Percentiles rank a stretch among this genome's conserved stretches.
Evolutionary conservation across 1,140 invertebrate species (phyloP).

Genomic region (Melitaea cinxia): DNA sequence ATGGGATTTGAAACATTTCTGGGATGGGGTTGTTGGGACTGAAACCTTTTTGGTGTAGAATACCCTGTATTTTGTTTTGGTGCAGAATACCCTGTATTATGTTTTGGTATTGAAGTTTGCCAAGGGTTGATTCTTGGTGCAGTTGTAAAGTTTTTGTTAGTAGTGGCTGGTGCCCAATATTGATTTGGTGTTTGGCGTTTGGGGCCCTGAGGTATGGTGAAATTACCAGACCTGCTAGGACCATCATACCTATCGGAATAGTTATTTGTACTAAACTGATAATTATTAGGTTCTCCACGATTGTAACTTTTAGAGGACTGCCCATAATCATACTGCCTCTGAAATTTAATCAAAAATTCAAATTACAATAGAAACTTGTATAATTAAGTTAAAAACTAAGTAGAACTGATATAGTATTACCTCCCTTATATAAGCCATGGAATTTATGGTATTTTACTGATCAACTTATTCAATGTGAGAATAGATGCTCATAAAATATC

Average conservation of each 20-base stretch:
- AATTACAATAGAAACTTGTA: constrained; percentile 4
- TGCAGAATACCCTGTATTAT: neutral
- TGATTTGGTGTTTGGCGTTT: constrained; percentile 35
- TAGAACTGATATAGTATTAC: neutral
- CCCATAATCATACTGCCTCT: constrained; percentile 49
- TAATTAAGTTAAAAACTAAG: neutral
- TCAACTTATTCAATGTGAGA: neutral
- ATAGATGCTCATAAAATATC: constrained; percentile 15
- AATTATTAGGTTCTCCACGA: constrained; percentile 25
- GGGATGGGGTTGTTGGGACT: constrained; percentile 12
- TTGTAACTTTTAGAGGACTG: constrained; percentile 28
- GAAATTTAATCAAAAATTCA: constrained; percentile 49
- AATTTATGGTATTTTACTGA: constrained; percentile 20
- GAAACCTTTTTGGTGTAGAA: constrained; percentile 7
- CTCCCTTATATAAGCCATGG: neutral
- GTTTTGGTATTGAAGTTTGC: constrained; percentile 6
- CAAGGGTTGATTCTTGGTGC: constrained; percentile 31
- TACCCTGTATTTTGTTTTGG: neutral
- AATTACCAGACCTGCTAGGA: constrained; percentile 22
- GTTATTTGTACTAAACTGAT: constrained; percentile 27
- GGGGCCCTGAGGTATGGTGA: constrained; percentile 25
- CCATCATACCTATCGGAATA: constrained; percentile 36
- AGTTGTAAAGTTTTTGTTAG: constrained; percentile 34
- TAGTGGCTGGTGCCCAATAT: constrained; percentile 28
- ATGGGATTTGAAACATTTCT: constrained; percentile 1